These are phyloP conservation scores for Lepus timidus DNA, from an alignment of 2,113 vertebrate genomes.

Conservation along the genomic window DNA sequence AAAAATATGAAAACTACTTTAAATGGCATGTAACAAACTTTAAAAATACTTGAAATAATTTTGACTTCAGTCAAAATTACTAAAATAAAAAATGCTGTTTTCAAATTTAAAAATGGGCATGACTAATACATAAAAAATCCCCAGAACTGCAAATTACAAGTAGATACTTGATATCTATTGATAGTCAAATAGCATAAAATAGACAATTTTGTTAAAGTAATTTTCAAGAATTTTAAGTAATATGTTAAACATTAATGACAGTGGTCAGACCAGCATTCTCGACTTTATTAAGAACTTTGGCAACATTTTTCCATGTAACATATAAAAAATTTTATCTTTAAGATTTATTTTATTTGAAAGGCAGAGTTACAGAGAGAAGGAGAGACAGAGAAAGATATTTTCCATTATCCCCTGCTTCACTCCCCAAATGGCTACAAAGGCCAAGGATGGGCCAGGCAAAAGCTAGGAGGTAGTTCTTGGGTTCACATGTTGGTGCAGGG, in stretches of 20 bases:
- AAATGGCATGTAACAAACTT: background rate
- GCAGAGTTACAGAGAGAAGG: too few relatives aligned
- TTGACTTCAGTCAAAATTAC: background rate
- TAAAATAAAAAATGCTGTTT: background rate
- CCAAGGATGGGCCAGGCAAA: too few relatives aligned
- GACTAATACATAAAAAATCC: background rate
- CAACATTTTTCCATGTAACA: background rate
- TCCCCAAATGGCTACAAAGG: too few relatives aligned
- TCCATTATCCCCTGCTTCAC: too few relatives aligned
- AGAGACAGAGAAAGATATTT: too few relatives aligned
- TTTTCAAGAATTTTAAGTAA: background rate
- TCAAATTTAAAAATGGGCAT: conserved; percentile 28
- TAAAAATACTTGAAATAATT: conserved; percentile 8
- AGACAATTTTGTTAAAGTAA: background rate
- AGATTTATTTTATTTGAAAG: too few relatives aligned
- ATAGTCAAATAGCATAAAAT: background rate
- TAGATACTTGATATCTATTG: background rate
- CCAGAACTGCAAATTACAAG: background rate
- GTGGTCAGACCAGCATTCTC: background rate
- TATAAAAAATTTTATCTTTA: background rate
- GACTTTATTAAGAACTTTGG: background rate
- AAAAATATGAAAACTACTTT: conserved; percentile 19
- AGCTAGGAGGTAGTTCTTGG: too few relatives aligned
- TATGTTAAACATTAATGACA: background rate
- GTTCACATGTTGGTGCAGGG: too few relatives aligned